A percentile compares a stretch with the other conserved stretches of the same genome.
These are phyloP conservation scores for Betta splendens DNA, from an alignment of 2,797 vertebrate genomes.

Conservation along the genomic window DNA sequence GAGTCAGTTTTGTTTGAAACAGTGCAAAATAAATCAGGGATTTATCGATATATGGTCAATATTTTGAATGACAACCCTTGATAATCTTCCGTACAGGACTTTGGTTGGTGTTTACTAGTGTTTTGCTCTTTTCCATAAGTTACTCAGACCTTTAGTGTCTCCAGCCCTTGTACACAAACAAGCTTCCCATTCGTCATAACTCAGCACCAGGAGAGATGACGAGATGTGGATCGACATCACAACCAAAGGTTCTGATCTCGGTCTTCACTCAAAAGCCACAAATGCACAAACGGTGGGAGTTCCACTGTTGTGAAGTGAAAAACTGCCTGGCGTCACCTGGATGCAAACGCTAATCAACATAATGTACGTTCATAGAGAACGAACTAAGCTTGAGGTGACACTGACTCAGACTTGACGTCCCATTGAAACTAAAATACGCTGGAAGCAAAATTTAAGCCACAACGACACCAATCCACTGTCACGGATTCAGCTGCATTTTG, in stretches of 20 bases:
- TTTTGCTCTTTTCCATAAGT: background rate
- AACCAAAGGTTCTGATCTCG: background rate
- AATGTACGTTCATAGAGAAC: too few relatives aligned
- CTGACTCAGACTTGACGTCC: background rate
- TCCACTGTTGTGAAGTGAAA: background rate
- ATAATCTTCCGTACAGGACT: too few relatives aligned
- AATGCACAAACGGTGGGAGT: background rate
- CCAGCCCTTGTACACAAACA: too few relatives aligned
- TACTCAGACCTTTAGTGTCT: too few relatives aligned
- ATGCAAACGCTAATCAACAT: background rate
- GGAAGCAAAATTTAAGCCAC: too few relatives aligned
- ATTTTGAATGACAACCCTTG: too few relatives aligned
- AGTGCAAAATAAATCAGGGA: background rate
- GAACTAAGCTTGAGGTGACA: slow-evolving; percentile 3
- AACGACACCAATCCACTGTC: too few relatives aligned
- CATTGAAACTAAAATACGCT: background rate
- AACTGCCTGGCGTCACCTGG: background rate
- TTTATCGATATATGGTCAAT: too few relatives aligned
- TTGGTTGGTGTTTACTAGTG: background rate
- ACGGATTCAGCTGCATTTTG: background rate
- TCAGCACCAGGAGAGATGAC: background rate
- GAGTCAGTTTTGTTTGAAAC: background rate
- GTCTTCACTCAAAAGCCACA: background rate
- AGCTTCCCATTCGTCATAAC: too few relatives aligned
- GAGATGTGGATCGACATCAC: too few relatives aligned